phyloP scores from a whole-genome alignment of 2,113 vertebrate species.

The Sprattus sprattus region DNA sequence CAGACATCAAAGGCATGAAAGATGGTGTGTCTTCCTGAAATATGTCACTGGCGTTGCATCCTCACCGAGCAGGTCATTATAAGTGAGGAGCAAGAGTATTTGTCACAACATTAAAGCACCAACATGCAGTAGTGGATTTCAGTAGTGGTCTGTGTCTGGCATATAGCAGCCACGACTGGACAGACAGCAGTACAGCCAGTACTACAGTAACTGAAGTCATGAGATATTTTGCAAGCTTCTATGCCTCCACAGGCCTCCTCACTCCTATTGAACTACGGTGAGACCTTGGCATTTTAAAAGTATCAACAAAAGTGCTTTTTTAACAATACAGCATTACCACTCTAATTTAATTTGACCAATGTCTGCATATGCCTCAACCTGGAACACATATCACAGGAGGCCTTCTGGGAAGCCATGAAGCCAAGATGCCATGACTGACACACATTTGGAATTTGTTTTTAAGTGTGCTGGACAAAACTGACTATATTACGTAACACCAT shows the following conservation, averaged over 20 bases:
- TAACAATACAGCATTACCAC: background rate
- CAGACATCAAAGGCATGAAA: background rate
- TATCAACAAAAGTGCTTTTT: background rate
- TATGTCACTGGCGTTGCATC: background rate
- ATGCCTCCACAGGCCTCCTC: no score
- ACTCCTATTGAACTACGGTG: no score
- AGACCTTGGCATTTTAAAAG: no score
- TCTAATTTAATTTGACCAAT: background rate
- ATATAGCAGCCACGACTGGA: no score
- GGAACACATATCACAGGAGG: background rate
- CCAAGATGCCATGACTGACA: no score
- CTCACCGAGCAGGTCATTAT: background rate
- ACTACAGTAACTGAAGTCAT: background rate
- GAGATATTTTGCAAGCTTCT: background rate
- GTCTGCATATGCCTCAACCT: background rate
- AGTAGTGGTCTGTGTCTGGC: no score
- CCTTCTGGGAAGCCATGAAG: no score
- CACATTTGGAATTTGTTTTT: no score
- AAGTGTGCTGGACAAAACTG: background rate
- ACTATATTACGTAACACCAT: background rate
- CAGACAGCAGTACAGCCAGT: no score
- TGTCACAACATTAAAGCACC: no score
- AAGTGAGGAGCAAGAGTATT: background rate
- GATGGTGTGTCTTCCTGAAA: background rate
- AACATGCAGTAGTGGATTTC: no score